Base-by-base conservation (phyloP, 2,113 vertebrate genomes). In the Sinocyclocheilus rhinocerous region DNA sequence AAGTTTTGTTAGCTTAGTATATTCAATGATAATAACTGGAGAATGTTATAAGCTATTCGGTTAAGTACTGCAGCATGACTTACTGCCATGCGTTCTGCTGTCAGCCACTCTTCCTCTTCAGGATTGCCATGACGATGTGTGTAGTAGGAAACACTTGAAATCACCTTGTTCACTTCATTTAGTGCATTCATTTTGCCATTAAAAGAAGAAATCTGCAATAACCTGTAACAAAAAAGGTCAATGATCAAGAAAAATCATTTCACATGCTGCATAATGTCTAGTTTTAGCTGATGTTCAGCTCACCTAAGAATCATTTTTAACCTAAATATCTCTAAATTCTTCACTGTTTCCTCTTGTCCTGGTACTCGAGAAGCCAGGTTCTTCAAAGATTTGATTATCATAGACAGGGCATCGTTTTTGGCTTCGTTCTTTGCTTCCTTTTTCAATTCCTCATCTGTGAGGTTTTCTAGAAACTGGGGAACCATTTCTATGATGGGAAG, bases 281-380 rank as follows among this genome's bases (percentile, higher is more conserved):
- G 16, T 63, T 78, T 78, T 13, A 45, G 24, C 24, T 15, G 6
- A 59, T 29, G 18, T 42, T 24, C 6, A 18, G 57, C 97, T 97
- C 93, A 98, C 98, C 98, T 99, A 97, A 99, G 98, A 95, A 99
- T 99, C 98, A 99, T 99, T 98, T 99, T 99, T 96, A 99, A 97
- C 89, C 98, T 98, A 98, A 99, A 99, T 96, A 99, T 99, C 95
- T 99, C 98, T 97, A 99, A 97, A 91, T 99, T 99, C 95, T 99
- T 99, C 94, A 99, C 98, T 15, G 97, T 99, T 95, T 99, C 98
- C 94, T 99, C 98, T 94, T 99, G 98, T 88, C 98, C 98, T 86
- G 98, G 97, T 92, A 99, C 97, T 89, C 97, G 96, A 88, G 98
- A 99, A 90, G 98, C 98, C 95, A 99, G 96, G 91, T 97, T 99